These are phyloP conservation scores for Chromis chromis DNA, from an alignment of 2,797 vertebrate genomes.

Conservation along the genomic window DNA sequence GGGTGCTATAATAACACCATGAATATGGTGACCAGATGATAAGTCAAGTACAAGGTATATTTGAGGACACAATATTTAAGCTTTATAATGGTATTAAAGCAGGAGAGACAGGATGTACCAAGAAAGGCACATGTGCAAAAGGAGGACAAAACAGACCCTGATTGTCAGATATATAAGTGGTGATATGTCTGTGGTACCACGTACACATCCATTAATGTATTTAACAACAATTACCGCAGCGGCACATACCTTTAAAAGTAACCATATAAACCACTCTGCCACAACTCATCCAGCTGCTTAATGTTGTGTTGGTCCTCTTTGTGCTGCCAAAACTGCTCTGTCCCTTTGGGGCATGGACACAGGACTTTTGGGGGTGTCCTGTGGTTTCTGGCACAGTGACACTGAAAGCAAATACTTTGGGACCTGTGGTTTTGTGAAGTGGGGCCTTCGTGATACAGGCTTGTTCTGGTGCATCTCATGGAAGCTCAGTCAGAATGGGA, in stretches of 20 bases:
- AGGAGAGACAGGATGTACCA: neutral
- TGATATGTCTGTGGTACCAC: neutral
- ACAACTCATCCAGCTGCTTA: no score
- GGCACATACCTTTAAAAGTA: neutral
- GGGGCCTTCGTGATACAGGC: no score
- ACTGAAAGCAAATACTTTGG: no score
- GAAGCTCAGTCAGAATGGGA: no score
- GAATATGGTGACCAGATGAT: slow-evolving; percentile 29
- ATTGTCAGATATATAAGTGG: neutral
- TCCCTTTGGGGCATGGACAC: no score
- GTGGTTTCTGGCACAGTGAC: no score
- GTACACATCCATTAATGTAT: slow-evolving; percentile 10
- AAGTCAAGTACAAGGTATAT: neutral
- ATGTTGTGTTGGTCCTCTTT: no score
- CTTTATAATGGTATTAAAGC: slow-evolving; percentile 8
- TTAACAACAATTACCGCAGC: slow-evolving; percentile 3
- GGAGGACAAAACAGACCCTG: neutral
- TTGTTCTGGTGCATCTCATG: no score
- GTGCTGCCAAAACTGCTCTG: no score
- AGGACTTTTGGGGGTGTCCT: no score
- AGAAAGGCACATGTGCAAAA: neutral
- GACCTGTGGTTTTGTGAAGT: no score
- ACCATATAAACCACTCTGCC: no score
- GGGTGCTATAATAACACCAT: slow-evolving; percentile 39
- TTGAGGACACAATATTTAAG: slow-evolving; percentile 1